These are phyloP conservation scores for Leucoptera coffeella DNA, from an alignment of 2,888 invertebrate species.

Conservation along the genomic window DNA sequence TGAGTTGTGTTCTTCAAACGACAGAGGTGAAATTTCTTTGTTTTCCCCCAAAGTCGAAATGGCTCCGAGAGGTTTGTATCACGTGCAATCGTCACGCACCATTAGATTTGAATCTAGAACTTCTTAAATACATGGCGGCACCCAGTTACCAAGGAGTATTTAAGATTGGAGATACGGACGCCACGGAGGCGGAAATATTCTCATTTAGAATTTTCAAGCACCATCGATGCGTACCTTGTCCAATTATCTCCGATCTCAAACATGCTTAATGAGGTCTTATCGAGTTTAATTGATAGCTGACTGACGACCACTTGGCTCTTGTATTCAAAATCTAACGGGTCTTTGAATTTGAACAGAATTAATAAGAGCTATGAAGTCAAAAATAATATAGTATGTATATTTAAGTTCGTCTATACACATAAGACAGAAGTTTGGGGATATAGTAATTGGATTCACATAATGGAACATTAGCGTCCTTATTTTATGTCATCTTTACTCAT, in stretches of 20 bases:
- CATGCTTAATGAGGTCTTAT: too few relatives aligned
- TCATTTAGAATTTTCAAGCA: too few relatives aligned
- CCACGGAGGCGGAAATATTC: too few relatives aligned
- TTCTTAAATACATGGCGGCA: slow-evolving; percentile 29
- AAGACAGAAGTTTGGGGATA: too few relatives aligned
- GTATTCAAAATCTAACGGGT: slow-evolving; percentile 11
- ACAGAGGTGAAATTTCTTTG: slow-evolving; percentile 9
- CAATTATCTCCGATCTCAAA: too few relatives aligned
- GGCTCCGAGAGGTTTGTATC: slow-evolving; percentile 17
- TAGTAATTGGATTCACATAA: too few relatives aligned
- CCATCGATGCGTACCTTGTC: too few relatives aligned
- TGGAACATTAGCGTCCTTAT: too few relatives aligned
- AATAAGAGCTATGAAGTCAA: not conserved
- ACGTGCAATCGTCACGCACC: slow-evolving; percentile 32
- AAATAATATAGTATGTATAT: not conserved
- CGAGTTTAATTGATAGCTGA: too few relatives aligned
- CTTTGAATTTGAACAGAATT: not conserved
- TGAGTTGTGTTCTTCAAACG: not conserved
- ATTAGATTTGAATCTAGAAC: slow-evolving; percentile 42
- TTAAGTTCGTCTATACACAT: too few relatives aligned
- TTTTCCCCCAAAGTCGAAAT: slow-evolving; percentile 10
- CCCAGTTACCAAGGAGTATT: slow-evolving; percentile 8
- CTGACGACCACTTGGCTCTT: too few relatives aligned
- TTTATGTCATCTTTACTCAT: too few relatives aligned
- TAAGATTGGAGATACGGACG: not conserved